Evolutionary conservation across 2,797 vertebrate genomes (phyloP).

Genomic region (Cichlasoma orientale): DNA sequence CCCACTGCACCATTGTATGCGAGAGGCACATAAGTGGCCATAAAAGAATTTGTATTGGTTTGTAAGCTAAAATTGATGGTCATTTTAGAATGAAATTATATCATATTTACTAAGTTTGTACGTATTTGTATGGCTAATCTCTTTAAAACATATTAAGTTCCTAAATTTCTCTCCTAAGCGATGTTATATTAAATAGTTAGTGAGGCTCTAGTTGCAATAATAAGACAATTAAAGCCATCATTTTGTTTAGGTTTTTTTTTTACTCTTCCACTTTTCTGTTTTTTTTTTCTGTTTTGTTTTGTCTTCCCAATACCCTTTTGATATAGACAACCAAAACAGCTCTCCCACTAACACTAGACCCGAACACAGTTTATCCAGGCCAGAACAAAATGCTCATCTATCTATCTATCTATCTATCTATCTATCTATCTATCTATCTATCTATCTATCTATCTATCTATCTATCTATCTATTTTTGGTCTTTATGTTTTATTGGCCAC

Average conservation of each 20-base stretch:
- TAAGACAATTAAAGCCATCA: neutral
- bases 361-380: neutral
- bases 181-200: neutral
- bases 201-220: neutral
- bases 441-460: too few relatives aligned
- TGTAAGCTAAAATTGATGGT: neutral
- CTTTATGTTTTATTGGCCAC: conserved; percentile 25
- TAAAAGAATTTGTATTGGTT: neutral
- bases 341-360: neutral
- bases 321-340: conserved; percentile 21
- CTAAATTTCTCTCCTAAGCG: neutral
- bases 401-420: neutral
- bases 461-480: conserved; percentile 1
- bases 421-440: neutral
- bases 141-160: neutral
- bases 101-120: neutral
- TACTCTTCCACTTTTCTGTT: neutral
- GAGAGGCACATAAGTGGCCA: neutral
- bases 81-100: neutral
- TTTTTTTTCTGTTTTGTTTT: neutral
- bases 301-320: neutral
- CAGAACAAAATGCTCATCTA: neutral
- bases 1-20: neutral
- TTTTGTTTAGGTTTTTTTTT: neutral
- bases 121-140: neutral